Evolutionary conservation across 2,888 invertebrate species (phyloP), one percentile per base, ranked within the genome.

Genomic region (Chirona hameri): DNA sequence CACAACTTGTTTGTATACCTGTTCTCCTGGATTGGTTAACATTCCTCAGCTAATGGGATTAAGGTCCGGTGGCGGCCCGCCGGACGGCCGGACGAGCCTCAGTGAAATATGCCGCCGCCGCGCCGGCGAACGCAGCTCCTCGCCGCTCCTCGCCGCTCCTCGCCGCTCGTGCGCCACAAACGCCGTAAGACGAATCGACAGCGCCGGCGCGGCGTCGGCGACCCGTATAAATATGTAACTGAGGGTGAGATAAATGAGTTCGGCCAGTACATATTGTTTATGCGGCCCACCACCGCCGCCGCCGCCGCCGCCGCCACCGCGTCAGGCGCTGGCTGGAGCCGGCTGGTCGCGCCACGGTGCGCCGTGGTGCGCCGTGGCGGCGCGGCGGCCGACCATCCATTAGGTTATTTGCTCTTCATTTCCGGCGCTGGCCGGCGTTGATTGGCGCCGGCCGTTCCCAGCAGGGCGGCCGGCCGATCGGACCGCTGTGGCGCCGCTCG

Each of bases 1-100:
- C 76, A 76, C 76, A 76, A 76, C 76, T 76, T 76, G 76, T 76
- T 76, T 76, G 76, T 76, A 76, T 76, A 76, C 76, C 76, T 39
- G 76, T 39, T 76, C 76, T 31, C 39, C 21, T 76, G 76, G 76
- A 76, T 76, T 76, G 76, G 76, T 76, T 76, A 76, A 76, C 15
- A 76, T 76, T 76, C 76, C 76, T 21, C 39, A 5, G 76, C 76
- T 76, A 76, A 39, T 76, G 29, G 76, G 76, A 76, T 76, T 76
- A 69, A 21, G 29, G 27, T 69, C n/a, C 12, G 39, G 39, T 15
- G 76, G 76, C 76, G 39, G 76, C 9, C 18, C 39, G 39, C 27
- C 39, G 76, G 24, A 15, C 7, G 76, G 76, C 2, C 76, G 76
- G 27, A 48, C 48, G 9, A 48, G 48, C 9, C 48, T 48, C 18